A percentile compares a stretch with the other conserved stretches of the same genome.
These are phyloP conservation scores for Colossoma macropomum DNA, from an alignment of 2,113 vertebrate genomes.

Conservation along the genomic window DNA sequence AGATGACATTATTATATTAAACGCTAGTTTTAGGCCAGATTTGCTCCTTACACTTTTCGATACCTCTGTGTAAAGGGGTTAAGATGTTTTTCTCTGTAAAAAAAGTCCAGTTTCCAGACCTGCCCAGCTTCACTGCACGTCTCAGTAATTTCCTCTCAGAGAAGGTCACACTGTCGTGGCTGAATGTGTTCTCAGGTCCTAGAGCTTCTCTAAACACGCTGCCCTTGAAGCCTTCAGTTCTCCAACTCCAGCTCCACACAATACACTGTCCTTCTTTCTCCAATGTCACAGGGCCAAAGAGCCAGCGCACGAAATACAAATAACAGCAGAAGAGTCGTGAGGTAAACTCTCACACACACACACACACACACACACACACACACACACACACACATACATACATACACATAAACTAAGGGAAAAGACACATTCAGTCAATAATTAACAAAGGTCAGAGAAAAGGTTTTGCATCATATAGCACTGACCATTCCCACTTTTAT, in stretches of 20 bases:
- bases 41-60: too few species aligned
- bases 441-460: slow-evolving; percentile 1
- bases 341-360: slow-evolving; percentile 13
- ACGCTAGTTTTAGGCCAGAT: too few species aligned
- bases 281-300: background rate
- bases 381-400: background rate
- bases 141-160: background rate
- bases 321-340: background rate
- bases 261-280: background rate
- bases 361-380: background rate
- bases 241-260: slow-evolving; percentile 4
- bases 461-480: background rate
- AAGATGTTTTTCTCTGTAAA: background rate
- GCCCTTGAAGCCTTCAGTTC: slow-evolving; percentile 19
- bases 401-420: background rate
- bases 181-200: background rate
- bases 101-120: slow-evolving; percentile 3
- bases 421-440: slow-evolving; percentile 11
- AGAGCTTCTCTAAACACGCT: background rate
- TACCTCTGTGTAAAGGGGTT: too few species aligned
- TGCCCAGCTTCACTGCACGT: slow-evolving; percentile 12
- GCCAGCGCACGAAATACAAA: background rate
- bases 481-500: background rate
- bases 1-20: too few species aligned
- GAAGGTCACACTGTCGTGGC: slow-evolving; percentile 1